phyloP scores from a whole-genome alignment of 2,113 vertebrate species.

The Gymnorhina tibicen region DNA sequence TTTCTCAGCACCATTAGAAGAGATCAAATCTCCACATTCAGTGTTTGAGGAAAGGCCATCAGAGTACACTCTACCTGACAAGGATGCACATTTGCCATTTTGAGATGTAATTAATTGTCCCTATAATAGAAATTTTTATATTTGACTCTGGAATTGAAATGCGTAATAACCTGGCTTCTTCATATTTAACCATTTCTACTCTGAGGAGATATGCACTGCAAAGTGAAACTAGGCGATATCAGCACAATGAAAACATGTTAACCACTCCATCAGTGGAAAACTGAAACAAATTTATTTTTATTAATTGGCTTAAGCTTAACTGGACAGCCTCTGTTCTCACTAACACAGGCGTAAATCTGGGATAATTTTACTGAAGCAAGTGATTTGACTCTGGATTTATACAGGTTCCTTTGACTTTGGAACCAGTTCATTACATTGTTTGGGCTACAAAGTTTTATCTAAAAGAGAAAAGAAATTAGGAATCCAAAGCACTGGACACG shows the following conservation, averaged over 20 bases:
- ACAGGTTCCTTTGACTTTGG: neutral
- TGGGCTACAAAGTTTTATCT: neutral
- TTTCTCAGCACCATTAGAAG: conserved; percentile 99
- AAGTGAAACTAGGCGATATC: neutral
- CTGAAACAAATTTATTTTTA: neutral
- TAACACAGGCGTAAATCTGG: neutral
- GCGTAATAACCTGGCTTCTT: conserved; percentile 98
- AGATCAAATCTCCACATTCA: conserved; percentile 99
- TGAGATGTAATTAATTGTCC: conserved; percentile 99
- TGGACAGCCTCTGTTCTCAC: neutral
- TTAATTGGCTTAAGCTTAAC: conserved; percentile 14
- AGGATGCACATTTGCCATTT: conserved; percentile 99
- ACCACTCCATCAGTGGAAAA: conserved; percentile 44
- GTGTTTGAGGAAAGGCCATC: conserved; percentile 99
- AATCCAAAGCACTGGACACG: neutral
- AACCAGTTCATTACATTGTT: neutral
- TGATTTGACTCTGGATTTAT: neutral
- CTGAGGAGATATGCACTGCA: conserved; percentile 55
- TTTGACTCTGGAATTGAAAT: conserved; percentile 99
- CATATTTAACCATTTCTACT: conserved; percentile 87
- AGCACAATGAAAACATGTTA: conserved; percentile 26
- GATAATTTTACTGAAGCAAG: neutral
- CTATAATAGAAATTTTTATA: conserved; percentile 99
- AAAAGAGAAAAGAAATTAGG: neutral
- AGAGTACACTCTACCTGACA: conserved; percentile 99